Evolutionary conservation across 2,797 vertebrate species (phyloP), one percentile per base, ranked within the genome.

Genomic region (Microctenopoma steveboyesi): DNA sequence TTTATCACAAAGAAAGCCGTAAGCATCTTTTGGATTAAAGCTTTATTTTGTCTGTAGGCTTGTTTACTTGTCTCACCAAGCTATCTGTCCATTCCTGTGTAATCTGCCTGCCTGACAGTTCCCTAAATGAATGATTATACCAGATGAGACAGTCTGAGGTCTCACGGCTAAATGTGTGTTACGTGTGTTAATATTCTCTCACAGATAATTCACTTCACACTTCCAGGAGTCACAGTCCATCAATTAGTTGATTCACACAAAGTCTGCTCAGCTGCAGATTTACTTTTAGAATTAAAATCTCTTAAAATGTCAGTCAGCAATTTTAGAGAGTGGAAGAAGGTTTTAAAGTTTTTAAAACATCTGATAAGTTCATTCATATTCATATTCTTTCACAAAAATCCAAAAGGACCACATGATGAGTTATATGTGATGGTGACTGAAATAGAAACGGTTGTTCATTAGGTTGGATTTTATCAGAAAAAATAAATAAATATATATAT

Each of bases 111-210:
- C 67, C 30, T 55, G 50, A 60, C 65, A 42, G 64, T 63, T 61
- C 49, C 57, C 66, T 45, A 43, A 63, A 22, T 45, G 7, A 72
- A 81, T 88, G 69, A 78, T 83, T 48, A 45, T 53, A 46, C 63
- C 46, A 74, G 54, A 60, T 76, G 43, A 74, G 53, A 51, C 35
- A 67, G 69, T 84, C 53, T 82, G 64, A 79, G 84, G 77, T 84
- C 68, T 48, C 28, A n/a, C 48, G 81, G 64, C 85, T 74, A 86
- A 86, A 63, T 55, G 58, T 55, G 43, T 37, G 33, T 72, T 47
- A 79, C 22, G 22, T 22, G 22, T 22, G 22, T 22, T 81, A 61
- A 76, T 76, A 85, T 84, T 79, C 80, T 52, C 46, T 81, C 59
- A 72, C 14, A 42, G 60, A 50, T 48, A 39, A 82, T 64, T 83